Conservation (phyloP, 1,140 invertebrate genomes). For the Marisa cornuarietis region DNA sequence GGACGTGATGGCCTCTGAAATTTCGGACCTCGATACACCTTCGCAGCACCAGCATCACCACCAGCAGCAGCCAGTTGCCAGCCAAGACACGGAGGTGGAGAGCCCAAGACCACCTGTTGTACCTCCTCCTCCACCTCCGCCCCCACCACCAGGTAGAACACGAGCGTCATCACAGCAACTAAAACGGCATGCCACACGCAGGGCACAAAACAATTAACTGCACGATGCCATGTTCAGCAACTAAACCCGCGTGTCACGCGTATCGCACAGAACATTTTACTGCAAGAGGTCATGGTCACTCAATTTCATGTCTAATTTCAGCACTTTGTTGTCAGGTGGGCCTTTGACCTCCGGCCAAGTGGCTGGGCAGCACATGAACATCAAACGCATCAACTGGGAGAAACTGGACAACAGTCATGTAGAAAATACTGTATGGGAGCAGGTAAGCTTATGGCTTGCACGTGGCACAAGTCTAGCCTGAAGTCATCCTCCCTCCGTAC, state of each 20-base stretch:
- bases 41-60: neutral
- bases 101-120: neutral
- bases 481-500: no score
- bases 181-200: neutral
- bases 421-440: conserved; percentile 59
- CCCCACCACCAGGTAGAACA: conserved; percentile 42
- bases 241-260: neutral
- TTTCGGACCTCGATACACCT: conserved; percentile 36
- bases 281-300: no score
- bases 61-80: neutral
- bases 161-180: conserved; percentile 7
- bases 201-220: no score
- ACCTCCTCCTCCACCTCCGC: conserved; percentile 47
- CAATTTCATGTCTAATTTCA: no score
- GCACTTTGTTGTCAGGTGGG: neutral
- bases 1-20: conserved; percentile 56
- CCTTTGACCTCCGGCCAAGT: neutral
- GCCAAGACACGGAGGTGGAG: neutral
- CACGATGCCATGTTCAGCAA: neutral
- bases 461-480: neutral
- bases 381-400: conserved; percentile 66
- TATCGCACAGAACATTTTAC: no score
- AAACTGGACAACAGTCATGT: conserved; percentile 57
- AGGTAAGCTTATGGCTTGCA: conserved; percentile 37
- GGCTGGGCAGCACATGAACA: conserved; percentile 45